Evolutionary conservation across 2,113 vertebrate genomes (phyloP), one percentile per base, ranked within the genome.

Genomic region (Rhinoptilus africanus): DNA sequence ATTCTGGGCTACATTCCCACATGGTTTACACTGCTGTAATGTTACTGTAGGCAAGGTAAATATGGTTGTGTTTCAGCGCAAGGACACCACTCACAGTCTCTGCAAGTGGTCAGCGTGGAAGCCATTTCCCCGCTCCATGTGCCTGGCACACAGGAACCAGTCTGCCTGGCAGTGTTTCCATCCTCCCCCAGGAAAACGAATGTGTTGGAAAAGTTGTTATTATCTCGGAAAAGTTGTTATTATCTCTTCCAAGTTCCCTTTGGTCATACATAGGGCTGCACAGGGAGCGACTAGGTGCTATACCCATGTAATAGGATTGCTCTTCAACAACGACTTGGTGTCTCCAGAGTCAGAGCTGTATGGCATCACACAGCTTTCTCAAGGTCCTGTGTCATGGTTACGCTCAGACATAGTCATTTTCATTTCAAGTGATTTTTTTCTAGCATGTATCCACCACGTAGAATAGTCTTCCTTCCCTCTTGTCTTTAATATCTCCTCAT

Each of bases 121-220:
- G 48, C 19, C 5, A 4, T 43, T 75, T 85, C 30, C 12, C 18
- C 21, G 21, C 26, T 87, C 47, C 43, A 39, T 0, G 0, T 10
- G 34, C 51, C 39, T n/a, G 68, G 8, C 35, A 57, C 14, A 30
- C 27, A 34, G 34, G 45, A 54, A 41, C 32, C 35, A 74, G 19
- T 13, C 39, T 43, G 8, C 20, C 34, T 68, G 28, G 8, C 23
- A 43, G 43, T 2, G 5, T 85, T 85, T 59, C 51, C 32, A 59
- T 47, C n/a, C 54, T 59, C 23, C n/a, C 4, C 3, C 16, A 45
- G 62, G 62, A 76, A 88, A 51, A 57, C 1, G 45, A 71, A 62
- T 34, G 17, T 8, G 1, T 24, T 76, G 47, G n/a, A 69, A 69
- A 92, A 66, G 59, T 47, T 39, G 10, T n/a, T 43, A 20, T 48